phyloP scores from a whole-genome alignment of 1,140 invertebrate species.

The Drosophila pectinifera region DNA sequence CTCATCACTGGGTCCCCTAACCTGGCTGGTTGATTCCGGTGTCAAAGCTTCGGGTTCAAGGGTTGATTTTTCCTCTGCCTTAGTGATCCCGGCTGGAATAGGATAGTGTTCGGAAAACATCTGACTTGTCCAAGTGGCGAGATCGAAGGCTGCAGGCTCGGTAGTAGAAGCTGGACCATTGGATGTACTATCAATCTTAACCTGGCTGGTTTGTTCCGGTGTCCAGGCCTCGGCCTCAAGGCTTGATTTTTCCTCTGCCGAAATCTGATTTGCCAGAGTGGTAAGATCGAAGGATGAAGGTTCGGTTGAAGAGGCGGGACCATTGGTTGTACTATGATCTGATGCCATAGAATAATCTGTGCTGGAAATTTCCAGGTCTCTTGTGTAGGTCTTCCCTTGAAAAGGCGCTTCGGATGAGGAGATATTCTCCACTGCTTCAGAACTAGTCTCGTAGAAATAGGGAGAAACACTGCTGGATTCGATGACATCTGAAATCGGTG shows the following conservation, averaged over 20 bases:
- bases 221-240: neutral
- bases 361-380: neutral
- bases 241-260: neutral
- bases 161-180: neutral
- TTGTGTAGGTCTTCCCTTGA: neutral
- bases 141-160: neutral
- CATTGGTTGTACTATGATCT: conserved; percentile 2
- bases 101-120: too few relatives aligned
- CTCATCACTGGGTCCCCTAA: neutral
- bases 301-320: neutral
- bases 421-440: neutral
- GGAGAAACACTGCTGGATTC: neutral
- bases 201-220: conserved; percentile 1
- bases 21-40: conserved; percentile 6
- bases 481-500: neutral
- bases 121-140: conserved; percentile 3
- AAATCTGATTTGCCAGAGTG: neutral
- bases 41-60: neutral
- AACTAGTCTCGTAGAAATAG: neutral
- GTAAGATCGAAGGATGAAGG: too few relatives aligned
- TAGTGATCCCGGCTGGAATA: neutral
- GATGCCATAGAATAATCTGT: conserved; percentile 4
- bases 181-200: conserved; percentile 1
- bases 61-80: neutral
- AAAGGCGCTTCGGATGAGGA: conserved; percentile 12